Evolutionary conservation across 2,888 invertebrate species (phyloP).

Genomic region (Hedya salicella): DNA sequence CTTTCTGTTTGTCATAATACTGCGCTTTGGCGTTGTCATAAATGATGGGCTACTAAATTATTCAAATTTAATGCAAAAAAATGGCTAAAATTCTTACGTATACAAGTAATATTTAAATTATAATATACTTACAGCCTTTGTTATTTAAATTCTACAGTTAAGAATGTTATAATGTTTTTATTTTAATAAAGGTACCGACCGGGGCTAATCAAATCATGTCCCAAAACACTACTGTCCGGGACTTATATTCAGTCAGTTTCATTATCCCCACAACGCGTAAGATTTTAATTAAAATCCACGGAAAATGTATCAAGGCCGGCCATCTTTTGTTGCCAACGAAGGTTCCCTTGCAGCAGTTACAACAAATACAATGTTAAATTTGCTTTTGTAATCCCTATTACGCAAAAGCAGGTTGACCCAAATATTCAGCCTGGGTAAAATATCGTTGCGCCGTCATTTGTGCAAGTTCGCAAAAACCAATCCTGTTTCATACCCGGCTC

Average conservation of each 20-base stretch:
- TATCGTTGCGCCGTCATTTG: conserved; percentile 79
- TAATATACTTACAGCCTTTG: too few species aligned
- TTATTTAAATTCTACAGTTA: too few species aligned
- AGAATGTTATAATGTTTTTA: neutral
- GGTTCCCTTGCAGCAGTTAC: conserved; percentile 75
- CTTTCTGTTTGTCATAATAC: conserved; percentile 3
- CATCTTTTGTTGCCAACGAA: conserved; percentile 76
- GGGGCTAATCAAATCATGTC: conserved; percentile 59
- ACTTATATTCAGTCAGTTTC: conserved; percentile 68
- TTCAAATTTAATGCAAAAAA: neutral
- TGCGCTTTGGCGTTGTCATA: neutral
- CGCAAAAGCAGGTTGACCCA: conserved; percentile 84
- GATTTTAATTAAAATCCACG: conserved; percentile 82
- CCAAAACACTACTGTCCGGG: conserved; percentile 59
- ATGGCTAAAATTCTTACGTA: too few species aligned
- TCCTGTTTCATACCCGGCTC: conserved; percentile 65
- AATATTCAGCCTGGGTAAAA: conserved; percentile 79
- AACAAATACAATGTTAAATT: conserved; percentile 80
- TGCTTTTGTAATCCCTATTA: conserved; percentile 81
- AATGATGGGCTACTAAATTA: neutral
- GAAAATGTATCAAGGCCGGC: conserved; percentile 73
- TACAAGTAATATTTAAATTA: too few species aligned
- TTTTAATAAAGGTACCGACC: conserved; percentile 50
- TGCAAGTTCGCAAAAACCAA: conserved; percentile 82
- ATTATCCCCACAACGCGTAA: conserved; percentile 72